phyloP scores from a whole-genome alignment of 1,140 invertebrate species.

The Palaemon carinicauda region DNA sequence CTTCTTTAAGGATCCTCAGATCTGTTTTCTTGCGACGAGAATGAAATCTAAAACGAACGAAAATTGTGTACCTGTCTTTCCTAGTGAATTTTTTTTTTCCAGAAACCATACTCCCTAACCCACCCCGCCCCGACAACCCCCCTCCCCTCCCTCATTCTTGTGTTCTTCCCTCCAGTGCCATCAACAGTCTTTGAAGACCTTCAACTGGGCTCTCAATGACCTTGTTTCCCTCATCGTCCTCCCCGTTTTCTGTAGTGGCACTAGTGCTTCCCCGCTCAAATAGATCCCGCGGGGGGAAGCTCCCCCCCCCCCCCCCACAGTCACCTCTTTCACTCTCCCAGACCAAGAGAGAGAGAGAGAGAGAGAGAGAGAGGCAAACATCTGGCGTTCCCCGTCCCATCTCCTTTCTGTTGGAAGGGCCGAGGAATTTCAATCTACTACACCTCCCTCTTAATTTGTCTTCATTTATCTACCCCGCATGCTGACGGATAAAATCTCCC shows the following conservation, averaged over 20 bases:
- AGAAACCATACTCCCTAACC: too few relatives aligned
- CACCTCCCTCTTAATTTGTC: slow-evolving; percentile 42
- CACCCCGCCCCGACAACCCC: background rate
- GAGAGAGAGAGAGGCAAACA: too few relatives aligned
- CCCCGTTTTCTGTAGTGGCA: slow-evolving; percentile 15
- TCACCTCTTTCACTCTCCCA: slow-evolving; percentile 36
- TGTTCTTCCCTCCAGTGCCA: background rate
- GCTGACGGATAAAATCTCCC: slow-evolving; percentile 41
- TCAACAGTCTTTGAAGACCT: too few relatives aligned
- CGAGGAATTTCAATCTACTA: background rate
- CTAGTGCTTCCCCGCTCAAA: slow-evolving; percentile 35
- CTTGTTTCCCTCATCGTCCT: too few relatives aligned
- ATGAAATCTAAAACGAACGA: too few relatives aligned
- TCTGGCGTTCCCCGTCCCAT: background rate
- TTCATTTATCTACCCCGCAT: slow-evolving; percentile 41
- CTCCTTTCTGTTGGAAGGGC: background rate
- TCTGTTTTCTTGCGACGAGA: too few relatives aligned
- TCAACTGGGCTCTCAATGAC: slow-evolving; percentile 39
- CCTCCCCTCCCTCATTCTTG: background rate
- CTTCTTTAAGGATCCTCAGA: too few relatives aligned
- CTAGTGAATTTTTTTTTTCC: too few relatives aligned
- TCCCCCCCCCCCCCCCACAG: background rate
- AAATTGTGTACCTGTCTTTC: too few relatives aligned
- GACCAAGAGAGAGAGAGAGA: too few relatives aligned
- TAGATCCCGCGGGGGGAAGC: slow-evolving; percentile 21